Evolutionary conservation across 1,140 invertebrate genomes (phyloP).

Genomic region (Orchestia grillus): DNA sequence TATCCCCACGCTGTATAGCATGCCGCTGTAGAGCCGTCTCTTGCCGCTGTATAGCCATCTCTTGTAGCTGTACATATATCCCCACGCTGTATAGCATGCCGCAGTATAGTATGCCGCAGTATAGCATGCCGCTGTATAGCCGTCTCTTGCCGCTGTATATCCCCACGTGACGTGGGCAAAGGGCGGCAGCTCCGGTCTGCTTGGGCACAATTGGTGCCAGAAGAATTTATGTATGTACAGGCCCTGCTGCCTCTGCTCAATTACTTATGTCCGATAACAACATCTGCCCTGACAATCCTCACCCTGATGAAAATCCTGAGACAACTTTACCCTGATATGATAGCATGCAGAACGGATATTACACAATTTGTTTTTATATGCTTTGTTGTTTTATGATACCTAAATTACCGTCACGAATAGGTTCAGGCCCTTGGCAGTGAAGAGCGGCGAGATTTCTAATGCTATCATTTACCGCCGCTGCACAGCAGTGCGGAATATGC

Average conservation of each 20-base stretch:
- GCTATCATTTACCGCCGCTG: no score
- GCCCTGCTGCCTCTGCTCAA: not conserved
- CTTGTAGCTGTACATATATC: no score
- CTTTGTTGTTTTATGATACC: not conserved
- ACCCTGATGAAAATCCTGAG: not conserved
- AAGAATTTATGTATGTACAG: not conserved
- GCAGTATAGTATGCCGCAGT: no score
- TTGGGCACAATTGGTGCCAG: not conserved
- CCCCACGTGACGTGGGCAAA: not conserved
- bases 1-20: no score
- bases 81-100: no score
- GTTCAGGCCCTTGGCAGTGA: not conserved
- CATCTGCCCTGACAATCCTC: not conserved
- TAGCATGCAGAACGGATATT: not conserved
- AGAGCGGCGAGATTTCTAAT: no score
- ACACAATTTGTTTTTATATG: not conserved
- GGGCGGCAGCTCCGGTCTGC: not conserved
- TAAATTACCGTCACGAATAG: not conserved
- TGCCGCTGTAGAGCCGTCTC: no score
- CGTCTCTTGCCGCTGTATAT: no score
- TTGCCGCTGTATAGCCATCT: no score
- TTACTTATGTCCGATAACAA: not conserved
- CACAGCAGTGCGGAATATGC: no score
- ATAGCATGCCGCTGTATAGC: no score
- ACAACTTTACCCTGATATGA: not conserved